Base-by-base conservation (phyloP, 2,797 vertebrate genomes). In the Danio albolineatus region DNA sequence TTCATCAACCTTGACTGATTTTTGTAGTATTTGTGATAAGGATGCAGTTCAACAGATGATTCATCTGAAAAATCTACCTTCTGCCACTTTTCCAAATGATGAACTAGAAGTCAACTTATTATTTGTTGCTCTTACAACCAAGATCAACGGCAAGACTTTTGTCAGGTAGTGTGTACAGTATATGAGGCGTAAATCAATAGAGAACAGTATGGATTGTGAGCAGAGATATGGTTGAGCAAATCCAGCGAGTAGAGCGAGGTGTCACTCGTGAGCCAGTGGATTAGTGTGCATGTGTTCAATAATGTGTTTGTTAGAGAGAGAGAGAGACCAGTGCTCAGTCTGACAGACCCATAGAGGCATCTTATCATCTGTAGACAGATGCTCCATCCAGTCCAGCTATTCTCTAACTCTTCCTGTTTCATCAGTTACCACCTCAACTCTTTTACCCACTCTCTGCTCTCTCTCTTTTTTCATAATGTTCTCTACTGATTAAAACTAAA, bases 341-440 rank as follows among this genome's bases (percentile, higher is more conserved):
- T 60, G 13, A 59, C 16, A 56, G 48, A 73, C 61, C 57, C 39
- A 3, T 14, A 44, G 59, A 62, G 67, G 10, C 7, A 0, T 48
- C 56, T 82, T 70, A 71, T 82, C 66, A 77, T 71, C 48, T 46
- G 13, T 62, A 19, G 73, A 69, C 73, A 81, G 65, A 81, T 53
- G 72, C 54, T 44, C 39, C 3, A 7, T 41, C 70, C 21, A 17
- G 39, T 69, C n/a, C 65, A 36, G 66, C 65, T 70, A 59, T 49
- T 21, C 56, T 43, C 66, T 44, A 57, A 65, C 64, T 82, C 16
- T 54, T 43, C 10, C 28, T 13, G 2, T 56, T 72, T 59, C 49
- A 53, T 38, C 77, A n/a, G 59, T 41, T 60, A 57, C 16, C 36
- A 4, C 38, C 70, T 64, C 17, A n/a, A 43, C 19, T 65, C 39